Base-by-base conservation (phyloP, 2,113 vertebrate genomes). In the Pomatostomus ruficeps region DNA sequence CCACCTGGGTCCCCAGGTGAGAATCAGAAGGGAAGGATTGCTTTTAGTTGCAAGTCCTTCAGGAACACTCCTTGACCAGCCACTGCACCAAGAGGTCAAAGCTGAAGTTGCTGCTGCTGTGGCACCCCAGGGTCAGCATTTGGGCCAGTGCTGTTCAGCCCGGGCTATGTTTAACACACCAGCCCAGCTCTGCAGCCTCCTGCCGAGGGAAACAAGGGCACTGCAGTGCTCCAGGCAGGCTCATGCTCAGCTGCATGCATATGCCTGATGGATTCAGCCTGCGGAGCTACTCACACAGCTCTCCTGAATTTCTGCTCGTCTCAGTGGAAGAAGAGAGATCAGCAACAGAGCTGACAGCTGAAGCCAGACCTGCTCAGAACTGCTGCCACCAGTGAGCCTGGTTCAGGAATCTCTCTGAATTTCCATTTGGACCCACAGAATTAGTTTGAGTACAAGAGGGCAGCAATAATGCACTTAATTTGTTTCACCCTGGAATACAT, bases 401-500 rank as follows among this genome's bases (percentile, higher is more conserved):
- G 42, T 46, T 87, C 55, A 89, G 46, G 80, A 76, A 73, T 46
- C 19, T 72, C 38, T 89, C 73, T 2, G 2, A 52, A 33, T 62
- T 95, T 80, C 68, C 68, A 49, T 54, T 73, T 70, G 70, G 38
- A 76, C n/a, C 7, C 59, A 77, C 46, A 80, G 46, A 91, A 95
- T 57, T 68, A 85, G 36, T 75, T 16, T 68, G 33, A 66, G 42
- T 86, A 80, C 51, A 80, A 83, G 62, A 94, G 55, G 68, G 49
- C 51, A 86, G 72, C 21, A 3, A 46, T 28, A 7, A 3, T 0
- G 0, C 81, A 63, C 55, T 88, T 77, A 67, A 96, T 96, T 92
- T 92, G 65, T 84, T 84, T 94, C 35, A 59, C 52, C 48, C 82
- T 90, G 90, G 66, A 78, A 88, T 61, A 85, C 54, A 85, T 58